These are phyloP conservation scores for Morpho achilles DNA, from an alignment of 2,888 invertebrate species.

Conservation along the genomic window DNA sequence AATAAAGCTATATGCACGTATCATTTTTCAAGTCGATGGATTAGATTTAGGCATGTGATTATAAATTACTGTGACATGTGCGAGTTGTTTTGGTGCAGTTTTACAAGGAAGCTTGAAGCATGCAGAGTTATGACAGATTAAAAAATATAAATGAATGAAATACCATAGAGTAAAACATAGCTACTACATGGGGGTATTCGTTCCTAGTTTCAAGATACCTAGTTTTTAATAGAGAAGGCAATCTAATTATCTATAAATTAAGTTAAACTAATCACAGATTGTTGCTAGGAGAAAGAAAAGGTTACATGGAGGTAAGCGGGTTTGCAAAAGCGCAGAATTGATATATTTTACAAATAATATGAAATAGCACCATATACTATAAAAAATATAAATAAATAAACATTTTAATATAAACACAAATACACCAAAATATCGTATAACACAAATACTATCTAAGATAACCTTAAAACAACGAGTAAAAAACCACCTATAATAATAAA, in stretches of 20 bases:
- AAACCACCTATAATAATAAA: constrained; percentile 6
- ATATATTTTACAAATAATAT: constrained; percentile 8
- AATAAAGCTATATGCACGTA: no score
- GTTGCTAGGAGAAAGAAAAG: background rate
- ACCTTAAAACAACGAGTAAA: background rate
- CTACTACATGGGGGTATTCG: no score
- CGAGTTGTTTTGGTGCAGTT: constrained; percentile 25
- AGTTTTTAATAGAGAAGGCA: background rate
- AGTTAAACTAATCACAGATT: background rate
- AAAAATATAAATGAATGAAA: background rate
- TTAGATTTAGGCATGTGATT: background rate
- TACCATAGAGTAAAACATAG: background rate
- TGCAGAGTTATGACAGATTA: constrained; percentile 1
- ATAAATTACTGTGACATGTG: constrained; percentile 9
- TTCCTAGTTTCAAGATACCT: no score
- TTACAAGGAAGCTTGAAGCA: constrained; percentile 3
- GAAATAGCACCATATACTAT: constrained; percentile 11
- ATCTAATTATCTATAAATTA: background rate
- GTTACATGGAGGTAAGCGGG: background rate
- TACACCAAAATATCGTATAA: constrained; percentile 8
- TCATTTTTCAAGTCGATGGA: no score
- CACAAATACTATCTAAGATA: constrained; percentile 2
- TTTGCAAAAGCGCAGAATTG: constrained; percentile 12
- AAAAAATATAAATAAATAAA: constrained; percentile 10
- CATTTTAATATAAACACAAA: constrained; percentile 15